phyloP scores from a whole-genome alignment of 2,797 vertebrate species.

The Lophotriccus pileatus region DNA sequence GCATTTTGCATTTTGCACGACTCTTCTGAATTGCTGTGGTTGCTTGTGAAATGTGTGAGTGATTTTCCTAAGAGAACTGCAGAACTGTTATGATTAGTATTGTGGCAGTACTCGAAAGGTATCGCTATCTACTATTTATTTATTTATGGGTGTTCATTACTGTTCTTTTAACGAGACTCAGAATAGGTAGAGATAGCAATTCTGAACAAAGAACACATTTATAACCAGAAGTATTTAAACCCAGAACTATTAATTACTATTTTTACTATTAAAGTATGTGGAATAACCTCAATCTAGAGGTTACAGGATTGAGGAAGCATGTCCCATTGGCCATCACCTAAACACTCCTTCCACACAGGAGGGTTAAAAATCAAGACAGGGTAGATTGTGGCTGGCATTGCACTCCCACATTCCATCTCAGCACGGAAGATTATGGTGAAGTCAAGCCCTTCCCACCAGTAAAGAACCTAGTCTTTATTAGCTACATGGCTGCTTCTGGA shows the following conservation, averaged over 20 bases:
- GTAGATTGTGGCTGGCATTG: not conserved
- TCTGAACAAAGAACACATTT: not conserved
- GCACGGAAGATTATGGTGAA: not conserved
- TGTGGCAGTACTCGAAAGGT: not conserved
- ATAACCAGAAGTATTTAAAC: not conserved
- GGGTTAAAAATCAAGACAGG: not conserved
- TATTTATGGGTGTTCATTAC: not conserved
- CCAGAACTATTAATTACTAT: not conserved
- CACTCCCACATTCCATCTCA: not conserved
- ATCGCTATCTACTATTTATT: not conserved
- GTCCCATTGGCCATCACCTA: not conserved
- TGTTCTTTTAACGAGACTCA: not conserved
- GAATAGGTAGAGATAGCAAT: not conserved
- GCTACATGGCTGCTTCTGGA: not conserved
- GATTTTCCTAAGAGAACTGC: not conserved
- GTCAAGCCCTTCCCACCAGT: not conserved
- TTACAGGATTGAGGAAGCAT: not conserved
- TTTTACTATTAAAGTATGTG: not conserved
- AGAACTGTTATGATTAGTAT: not conserved
- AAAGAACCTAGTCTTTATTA: not conserved
- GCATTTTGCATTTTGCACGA: not conserved
- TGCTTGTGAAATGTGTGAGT: not conserved
- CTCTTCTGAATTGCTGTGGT: not conserved
- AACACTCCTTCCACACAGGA: not conserved
- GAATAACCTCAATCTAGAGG: not conserved